Evolutionary conservation across 2,888 invertebrate species (phyloP), one percentile per base, ranked within the genome.

Genomic region (Harpagoxenus sublaevis): DNA sequence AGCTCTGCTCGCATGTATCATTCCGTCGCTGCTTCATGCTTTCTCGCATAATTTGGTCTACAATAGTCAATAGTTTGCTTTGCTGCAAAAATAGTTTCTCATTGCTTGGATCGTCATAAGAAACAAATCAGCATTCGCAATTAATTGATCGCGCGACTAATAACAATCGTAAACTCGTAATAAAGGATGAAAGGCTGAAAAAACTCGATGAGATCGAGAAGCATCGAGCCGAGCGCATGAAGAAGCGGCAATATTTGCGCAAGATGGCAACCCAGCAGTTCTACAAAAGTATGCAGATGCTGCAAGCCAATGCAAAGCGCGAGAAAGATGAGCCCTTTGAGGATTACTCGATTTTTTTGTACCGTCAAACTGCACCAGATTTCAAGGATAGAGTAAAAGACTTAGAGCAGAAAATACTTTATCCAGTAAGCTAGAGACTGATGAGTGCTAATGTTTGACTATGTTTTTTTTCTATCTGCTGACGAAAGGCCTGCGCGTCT

Each of bases 351-450:
- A 96, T 98, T 93, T 98, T 97, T 95, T 96, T 98, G 93, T 98
- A 98, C 95, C 96, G 98, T 75, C 98, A 98, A 95, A 97, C 97
- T 83, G 98, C 98, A 23, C 97, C 98, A 9, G 96, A 97, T 94
- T 98, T 98, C 95, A 97, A 97, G 95, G 98, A 98, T 94, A 96
- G 98, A 86, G 98, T 98, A 86, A 97, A 97, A 96, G 97, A 97
- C 92, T 96, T 98, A 94, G 98, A 97, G 95, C 96, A 96, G 95
- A 97, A 97, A 95, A 96, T 97, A 91, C 96, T 97, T 90, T 97
- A 97, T 95, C 97, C 97, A 94, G 97, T 97, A 97, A 97, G 97
- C 91, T 84, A 86, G 70, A 86, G 53, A 81, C 60, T 85, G 84
- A 79, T n/a, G 66, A 78, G 42, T 77, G 31, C 55, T 57, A 66